Evolutionary conservation across 2,888 invertebrate species (phyloP), one percentile per base, ranked within the genome.

Genomic region (Erpobdella octoculata): DNA sequence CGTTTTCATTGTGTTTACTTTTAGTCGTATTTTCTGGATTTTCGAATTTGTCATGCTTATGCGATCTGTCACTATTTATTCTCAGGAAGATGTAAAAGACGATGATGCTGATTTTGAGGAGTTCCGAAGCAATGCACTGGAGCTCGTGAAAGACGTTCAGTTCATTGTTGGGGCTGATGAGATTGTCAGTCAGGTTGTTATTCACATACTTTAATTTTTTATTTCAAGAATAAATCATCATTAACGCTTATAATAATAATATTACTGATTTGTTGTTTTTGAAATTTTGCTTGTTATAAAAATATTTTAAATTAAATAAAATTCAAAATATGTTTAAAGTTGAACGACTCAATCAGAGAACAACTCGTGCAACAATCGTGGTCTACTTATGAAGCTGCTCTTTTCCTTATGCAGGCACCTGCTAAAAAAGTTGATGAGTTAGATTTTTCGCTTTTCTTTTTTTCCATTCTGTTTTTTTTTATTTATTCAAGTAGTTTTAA

Each of bases 371-470:
- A 31, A 6, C 69, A 69, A 18, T 31, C 69, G 28, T 97, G 97
- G 96, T 93, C 95, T 79, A 88, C 90, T 67, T 91, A 90, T 0
- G 97, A 97, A 84, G 91, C 97, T 0, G 91, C 94, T 0, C 86
- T 97, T 0, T 97, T 92, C 81, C 88, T 97, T 3, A 95, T 96
- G 94, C 91, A 91, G 80, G 89, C 93, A 66, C 92, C 95, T 1
- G 94, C 93, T 36, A 93, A 92, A 85, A 95, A 93, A 84, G 90
- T 96, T 78, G 83, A 93, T 78, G 94, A 94, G 93, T 94, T 84
- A 89, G 89, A 87, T 37, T 37, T 21, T 6, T 48, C 12, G 25
- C 25, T 9, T 48, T n/a, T 25, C 25, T 48, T 5, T 48, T 48
- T 48, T 48, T 9, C 25, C n/a, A 4, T 6, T 48, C 25, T 5